These are phyloP conservation scores for Neoniphon sammara DNA, from an alignment of 2,797 vertebrate species.

Conservation along the genomic window DNA sequence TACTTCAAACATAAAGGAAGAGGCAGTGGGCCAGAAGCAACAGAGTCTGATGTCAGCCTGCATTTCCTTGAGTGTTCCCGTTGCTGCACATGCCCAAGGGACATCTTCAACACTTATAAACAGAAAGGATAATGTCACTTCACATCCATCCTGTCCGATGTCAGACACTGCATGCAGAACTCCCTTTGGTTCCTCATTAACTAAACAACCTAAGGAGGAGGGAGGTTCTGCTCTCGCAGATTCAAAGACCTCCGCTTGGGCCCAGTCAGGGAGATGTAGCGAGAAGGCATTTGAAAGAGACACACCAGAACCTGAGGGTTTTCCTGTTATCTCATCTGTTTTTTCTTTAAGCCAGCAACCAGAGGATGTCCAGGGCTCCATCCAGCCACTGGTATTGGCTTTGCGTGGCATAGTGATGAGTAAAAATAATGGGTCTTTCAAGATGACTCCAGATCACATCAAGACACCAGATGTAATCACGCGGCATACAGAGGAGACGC, in stretches of 20 bases:
- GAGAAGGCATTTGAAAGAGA: constrained; percentile 35
- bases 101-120: constrained; percentile 18
- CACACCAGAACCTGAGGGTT: constrained; percentile 69
- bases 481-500: constrained; percentile 14
- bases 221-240: constrained; percentile 22
- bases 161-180: constrained; percentile 15
- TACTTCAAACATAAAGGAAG: constrained; percentile 39
- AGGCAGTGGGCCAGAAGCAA: constrained; percentile 37
- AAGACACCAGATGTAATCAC: constrained; percentile 19
- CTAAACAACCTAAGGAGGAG: constrained; percentile 22
- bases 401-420: constrained; percentile 76
- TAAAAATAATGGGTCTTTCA: constrained; percentile 42
- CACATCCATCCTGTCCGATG: constrained; percentile 34
- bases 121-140: constrained; percentile 35
- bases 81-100: constrained; percentile 27
- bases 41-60: constrained; percentile 45
- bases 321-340: constrained; percentile 94
- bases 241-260: constrained; percentile 49
- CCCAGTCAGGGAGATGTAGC: constrained; percentile 26
- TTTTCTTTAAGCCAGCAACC: constrained; percentile 89
- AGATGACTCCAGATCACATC: constrained; percentile 19
- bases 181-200: background rate
- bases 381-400: constrained; percentile 75
- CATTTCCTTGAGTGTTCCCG: constrained; percentile 34
- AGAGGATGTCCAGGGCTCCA: constrained; percentile 61